These are phyloP conservation scores for Muscicapa comitata DNA, from an alignment of 2,797 vertebrate species.

Conservation along the genomic window DNA sequence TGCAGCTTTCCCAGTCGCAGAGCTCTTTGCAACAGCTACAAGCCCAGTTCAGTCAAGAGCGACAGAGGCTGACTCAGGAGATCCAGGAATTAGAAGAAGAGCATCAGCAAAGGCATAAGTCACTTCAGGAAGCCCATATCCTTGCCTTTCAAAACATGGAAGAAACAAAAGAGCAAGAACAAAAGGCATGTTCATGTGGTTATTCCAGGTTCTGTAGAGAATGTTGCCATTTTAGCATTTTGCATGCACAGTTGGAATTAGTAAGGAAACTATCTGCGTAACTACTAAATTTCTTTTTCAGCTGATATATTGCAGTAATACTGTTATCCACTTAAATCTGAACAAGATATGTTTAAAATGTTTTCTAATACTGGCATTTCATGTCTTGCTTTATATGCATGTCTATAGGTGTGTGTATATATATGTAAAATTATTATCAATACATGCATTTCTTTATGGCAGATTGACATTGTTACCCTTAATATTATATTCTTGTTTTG, in stretches of 20 bases:
- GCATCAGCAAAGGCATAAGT: conserved; percentile 89
- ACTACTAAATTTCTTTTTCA: background rate
- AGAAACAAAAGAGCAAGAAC: conserved; percentile 87
- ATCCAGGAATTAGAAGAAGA: conserved; percentile 92
- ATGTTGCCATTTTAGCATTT: background rate
- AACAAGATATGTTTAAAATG: background rate
- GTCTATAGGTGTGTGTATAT: background rate
- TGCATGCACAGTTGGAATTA: background rate
- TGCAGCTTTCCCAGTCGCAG: conserved; percentile 97
- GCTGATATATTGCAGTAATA: background rate
- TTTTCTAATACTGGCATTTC: background rate
- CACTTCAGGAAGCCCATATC: conserved; percentile 91
- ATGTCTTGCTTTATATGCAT: background rate
- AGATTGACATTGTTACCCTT: background rate
- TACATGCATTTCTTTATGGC: background rate
- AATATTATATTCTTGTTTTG: background rate
- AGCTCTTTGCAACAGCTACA: conserved; percentile 94
- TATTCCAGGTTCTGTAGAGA: background rate
- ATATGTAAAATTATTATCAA: background rate
- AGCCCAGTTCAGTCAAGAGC: conserved; percentile 93
- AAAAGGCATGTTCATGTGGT: conserved; percentile 81
- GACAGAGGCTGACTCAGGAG: conserved; percentile 91
- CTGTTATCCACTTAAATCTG: background rate
- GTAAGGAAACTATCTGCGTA: background rate
- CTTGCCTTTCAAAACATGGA: conserved; percentile 90